Percentiles rank a stretch among this genome's conserved stretches.
Conservation (phyloP, 2,113 vertebrate genomes). For the Neofelis nebulosa region DNA sequence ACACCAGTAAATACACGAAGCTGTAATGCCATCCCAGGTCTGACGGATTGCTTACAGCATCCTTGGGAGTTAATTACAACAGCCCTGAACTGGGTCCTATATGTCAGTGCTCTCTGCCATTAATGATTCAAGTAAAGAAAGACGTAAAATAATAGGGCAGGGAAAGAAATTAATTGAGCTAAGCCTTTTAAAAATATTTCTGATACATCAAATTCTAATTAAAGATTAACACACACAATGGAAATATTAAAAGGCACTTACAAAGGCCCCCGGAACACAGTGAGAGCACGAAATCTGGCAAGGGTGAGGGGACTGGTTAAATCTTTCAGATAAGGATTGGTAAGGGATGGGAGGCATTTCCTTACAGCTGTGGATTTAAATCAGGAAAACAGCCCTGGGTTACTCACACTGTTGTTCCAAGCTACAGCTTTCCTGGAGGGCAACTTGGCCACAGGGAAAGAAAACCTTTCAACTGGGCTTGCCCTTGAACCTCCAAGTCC, state of each 20-base stretch:
- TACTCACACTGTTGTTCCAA: neutral
- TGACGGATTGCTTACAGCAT: neutral
- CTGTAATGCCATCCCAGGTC: neutral
- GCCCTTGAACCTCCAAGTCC: neutral
- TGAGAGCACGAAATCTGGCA: neutral
- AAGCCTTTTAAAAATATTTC: slow-evolving; percentile 66
- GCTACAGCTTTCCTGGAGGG: neutral
- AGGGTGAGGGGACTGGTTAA: neutral
- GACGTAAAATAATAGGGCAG: slow-evolving; percentile 34
- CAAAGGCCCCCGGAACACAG: slow-evolving; percentile 43
- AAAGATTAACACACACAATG: slow-evolving; percentile 68
- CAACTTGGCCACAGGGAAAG: neutral
- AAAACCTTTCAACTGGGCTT: neutral
- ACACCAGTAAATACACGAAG: neutral
- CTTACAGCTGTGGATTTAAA: neutral
- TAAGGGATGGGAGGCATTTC: neutral
- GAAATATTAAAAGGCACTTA: slow-evolving; percentile 73
- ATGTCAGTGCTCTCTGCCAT: slow-evolving; percentile 19
- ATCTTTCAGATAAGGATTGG: neutral
- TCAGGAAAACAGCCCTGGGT: neutral
- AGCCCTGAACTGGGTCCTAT: neutral
- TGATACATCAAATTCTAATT: slow-evolving; percentile 68
- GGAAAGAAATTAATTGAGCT: slow-evolving; percentile 62
- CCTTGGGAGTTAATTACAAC: neutral
- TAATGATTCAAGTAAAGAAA: slow-evolving; percentile 57